These are phyloP conservation scores for Anagrus nilaparvatae DNA, from an alignment of 1,140 invertebrate species.

Conservation along the genomic window DNA sequence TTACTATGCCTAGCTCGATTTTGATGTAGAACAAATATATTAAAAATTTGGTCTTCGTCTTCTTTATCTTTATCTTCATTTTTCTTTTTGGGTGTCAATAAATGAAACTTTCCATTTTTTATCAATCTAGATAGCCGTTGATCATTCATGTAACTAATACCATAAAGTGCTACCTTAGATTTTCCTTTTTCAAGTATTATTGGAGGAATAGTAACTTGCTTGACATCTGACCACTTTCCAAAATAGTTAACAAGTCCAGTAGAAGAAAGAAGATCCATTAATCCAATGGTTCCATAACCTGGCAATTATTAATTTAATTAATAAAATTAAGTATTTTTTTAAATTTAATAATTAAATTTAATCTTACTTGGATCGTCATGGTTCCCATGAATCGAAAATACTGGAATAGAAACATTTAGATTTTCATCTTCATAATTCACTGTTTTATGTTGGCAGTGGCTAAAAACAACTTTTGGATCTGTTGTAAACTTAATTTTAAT, in stretches of 20 bases:
- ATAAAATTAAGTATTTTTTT: no score
- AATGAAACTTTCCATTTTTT: constrained; percentile 50
- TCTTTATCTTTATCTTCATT: no score
- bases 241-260: constrained; percentile 86
- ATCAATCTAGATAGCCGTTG: constrained; percentile 77
- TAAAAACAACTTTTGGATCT: constrained; percentile 42
- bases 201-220: constrained; percentile 67
- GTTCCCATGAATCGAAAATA: constrained; percentile 91
- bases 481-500: constrained; percentile 49
- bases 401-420: constrained; percentile 79
- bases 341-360: no score
- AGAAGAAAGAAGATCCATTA: constrained; percentile 76
- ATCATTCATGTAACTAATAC: constrained; percentile 89
- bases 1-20: constrained; percentile 70
- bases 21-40: constrained; percentile 92
- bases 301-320: constrained; percentile 7
- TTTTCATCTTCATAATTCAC: constrained; percentile 95
- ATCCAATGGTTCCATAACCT: constrained; percentile 51
- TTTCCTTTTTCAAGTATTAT: constrained; percentile 79
- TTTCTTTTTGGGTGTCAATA: no score
- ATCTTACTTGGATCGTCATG: constrained; percentile 86
- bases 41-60: constrained; percentile 75
- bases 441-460: constrained; percentile 38
- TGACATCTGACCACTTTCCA: constrained; percentile 74
- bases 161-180: constrained; percentile 83